Base-by-base conservation (phyloP, 2,888 invertebrate genomes). In the Cyaniris semiargus region DNA sequence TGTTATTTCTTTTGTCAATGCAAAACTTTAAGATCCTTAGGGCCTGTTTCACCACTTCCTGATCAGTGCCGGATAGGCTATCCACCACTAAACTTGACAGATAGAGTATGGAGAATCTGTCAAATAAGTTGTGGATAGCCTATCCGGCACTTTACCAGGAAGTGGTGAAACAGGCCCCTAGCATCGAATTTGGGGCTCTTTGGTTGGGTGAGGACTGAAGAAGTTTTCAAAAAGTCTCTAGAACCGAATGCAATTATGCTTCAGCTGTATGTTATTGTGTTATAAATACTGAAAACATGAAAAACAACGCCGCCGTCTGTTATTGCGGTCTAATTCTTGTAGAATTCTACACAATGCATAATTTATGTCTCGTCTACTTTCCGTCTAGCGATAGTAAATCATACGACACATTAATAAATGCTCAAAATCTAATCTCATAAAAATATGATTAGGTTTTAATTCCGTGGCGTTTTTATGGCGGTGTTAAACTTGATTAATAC, bases 371-470 rank as follows among this genome's bases (percentile, higher is more conserved):
- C 83, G 92, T 93, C 92, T 92, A 86, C 86, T 80, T 81, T 81
- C 81, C 87, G 91, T 92, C 92, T 91, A 92, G 89, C 85, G 82
- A 7, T 23, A 90, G 87, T 93, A 93, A 93, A 93, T 93, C 92
- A 91, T 81, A 78, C 84, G 81, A 81, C 82, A 86, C 88, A 91
- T 89, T 89, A 90, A 93, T 92, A 91, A 88, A 90, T 91, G 90
- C 88, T 86, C 86, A 87, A 90, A 92, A 93, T 93, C 92, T 93
- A 93, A 90, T 88, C 86, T 87, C 90, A 90, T 94, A 93, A 93
- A 93, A 92, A 90, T 91, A 93, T 93, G 90, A 93, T 91, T 93
- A 88, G 86, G 89, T 86, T 87, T 86, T 88, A 93, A 93, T 93
- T 94, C 92, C 88, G 86, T 83, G 85, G 86, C 84, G 88, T 88